phyloP scores from a whole-genome alignment of 2,888 invertebrate genomes.

The Hydropsyche betteni region DNA sequence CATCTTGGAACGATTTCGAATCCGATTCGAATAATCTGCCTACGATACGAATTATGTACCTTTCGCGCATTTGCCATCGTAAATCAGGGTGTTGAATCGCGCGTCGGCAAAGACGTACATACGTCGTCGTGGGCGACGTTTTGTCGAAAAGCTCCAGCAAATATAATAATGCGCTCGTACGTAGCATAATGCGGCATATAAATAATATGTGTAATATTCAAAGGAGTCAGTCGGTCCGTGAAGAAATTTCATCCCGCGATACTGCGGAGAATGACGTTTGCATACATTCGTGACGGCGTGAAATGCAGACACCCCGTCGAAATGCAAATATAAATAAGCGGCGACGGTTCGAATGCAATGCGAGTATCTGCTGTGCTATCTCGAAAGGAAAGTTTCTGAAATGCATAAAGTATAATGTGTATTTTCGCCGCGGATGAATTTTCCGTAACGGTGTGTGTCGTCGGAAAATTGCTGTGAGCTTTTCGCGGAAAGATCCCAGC shows the following conservation, averaged over 20 bases:
- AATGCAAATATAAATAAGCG: slow-evolving; percentile 30
- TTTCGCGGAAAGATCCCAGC: too few relatives aligned
- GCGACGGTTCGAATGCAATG: slow-evolving; percentile 12
- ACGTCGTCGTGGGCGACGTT: not conserved
- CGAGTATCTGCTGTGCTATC: too few relatives aligned
- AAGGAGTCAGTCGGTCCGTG: not conserved
- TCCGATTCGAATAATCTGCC: too few relatives aligned
- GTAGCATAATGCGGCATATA: too few relatives aligned
- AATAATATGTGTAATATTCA: not conserved
- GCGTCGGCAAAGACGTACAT: not conserved
- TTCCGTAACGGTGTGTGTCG: too few relatives aligned
- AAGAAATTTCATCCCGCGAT: slow-evolving; percentile 14
- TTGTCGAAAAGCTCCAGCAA: not conserved
- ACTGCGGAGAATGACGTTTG: slow-evolving; percentile 27
- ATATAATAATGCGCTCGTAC: not conserved
- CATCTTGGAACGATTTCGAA: too few relatives aligned
- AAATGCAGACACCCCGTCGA: slow-evolving; percentile 16
- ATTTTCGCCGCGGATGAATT: too few relatives aligned
- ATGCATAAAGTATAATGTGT: too few relatives aligned
- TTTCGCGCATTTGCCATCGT: not conserved
- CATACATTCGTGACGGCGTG: slow-evolving; percentile 26
- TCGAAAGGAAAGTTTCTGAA: too few relatives aligned
- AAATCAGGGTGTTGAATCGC: slow-evolving; percentile 10
- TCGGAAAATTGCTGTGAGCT: too few relatives aligned
- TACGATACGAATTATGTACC: not conserved